Base-by-base conservation (phyloP, 2,888 invertebrate species). In the Junonia oenone region DNA sequence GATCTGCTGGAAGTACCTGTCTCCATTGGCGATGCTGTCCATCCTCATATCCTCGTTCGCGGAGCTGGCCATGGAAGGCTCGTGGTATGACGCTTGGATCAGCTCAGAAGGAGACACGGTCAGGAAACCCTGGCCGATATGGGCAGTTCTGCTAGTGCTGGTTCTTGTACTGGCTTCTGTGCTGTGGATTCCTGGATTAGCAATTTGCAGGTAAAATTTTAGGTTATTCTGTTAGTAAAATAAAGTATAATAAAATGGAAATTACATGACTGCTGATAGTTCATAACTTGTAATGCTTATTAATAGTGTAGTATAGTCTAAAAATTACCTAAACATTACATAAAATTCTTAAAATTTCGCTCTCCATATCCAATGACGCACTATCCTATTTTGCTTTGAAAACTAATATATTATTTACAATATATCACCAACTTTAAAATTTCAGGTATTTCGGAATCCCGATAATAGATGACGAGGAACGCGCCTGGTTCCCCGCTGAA, bases 1-100 rank as follows among this genome's bases (percentile, higher is more conserved):
- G 73, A 93, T 97, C 65, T 98, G 97, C 82, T 98, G 98, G 98
- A 97, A 98, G 79, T 98, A 97, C 76, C 87, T 98, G 9, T 97
- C 97, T 1, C 98, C 98, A 0, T 73, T 95, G 56, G 97, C 97
- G 0, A 97, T 98, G 97, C 81, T 97, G 31, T 93, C 95, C 45
- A 97, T 98, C 71, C 85, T 98, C 27, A 85, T 94, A 26, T 96
- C 97, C 0, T 97, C 97, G 38, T 94, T 97, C 72, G 92, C 94
- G 59, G 95, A 97, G 71, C 93, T 97, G 62, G 91, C 94, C 0
- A 92, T 93, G 3, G 94, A 95, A 51, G 97, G 97, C 0, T 95
- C 96, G n/a, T 95, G 95, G 26, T 97, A 97, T 75, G 94, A 95
- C 37, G 96, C 96, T 0, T 97, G 97, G 97, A 93, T 95, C 49